Evolutionary conservation across 2,888 invertebrate genomes (phyloP), one percentile per base, ranked within the genome.

Genomic region (Periphyllus acericola): DNA sequence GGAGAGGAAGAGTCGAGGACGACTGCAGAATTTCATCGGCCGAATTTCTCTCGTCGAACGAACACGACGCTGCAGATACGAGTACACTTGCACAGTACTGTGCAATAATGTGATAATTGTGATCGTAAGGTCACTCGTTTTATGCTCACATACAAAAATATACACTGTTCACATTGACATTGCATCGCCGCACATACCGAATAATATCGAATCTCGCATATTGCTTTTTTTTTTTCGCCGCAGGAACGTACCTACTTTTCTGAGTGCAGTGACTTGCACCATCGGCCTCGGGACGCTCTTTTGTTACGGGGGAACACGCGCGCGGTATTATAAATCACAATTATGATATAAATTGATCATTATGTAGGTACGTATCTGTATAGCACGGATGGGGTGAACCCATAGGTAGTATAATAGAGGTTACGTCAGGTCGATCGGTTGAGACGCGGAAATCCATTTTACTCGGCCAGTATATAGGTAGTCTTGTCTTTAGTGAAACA

Each of bases 1-100:
- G 40, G 29, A 68, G 66, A 81, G n/a, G 25, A 68, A 46, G 8
- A 29, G 46, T 11, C 82, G 71, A 82, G 82, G 52, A 82, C 71
- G 34, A 52, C 82, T 82, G 32, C n/a, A n/a, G n/a, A 25, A 52
- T 82, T 71, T 71, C 19, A 17, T n/a, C 34, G 52, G 14, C 71
- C 32, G 32, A 52, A 25, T 34, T 40, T 71, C 17, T 46, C 21
- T 52, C 25, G 68, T 52, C 46, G 2, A 46, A 71, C 3, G 4
- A 71, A 82, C 32, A 52, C 34, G 9, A 46, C 29, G 9, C 17
- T 32, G 21, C 17, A 25, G 21, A 66, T 66, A 66, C n/a, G n/a
- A n/a, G 14, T 46, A 71, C 1, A 34, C 34, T 11, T 21, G 4
- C 21, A 71, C 14, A 32, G 3, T 32, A 4, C 40, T n/a, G 3